These are phyloP conservation scores for Gracilinanus agilis DNA, from an alignment of 2,113 vertebrate species.

Conservation along the genomic window DNA sequence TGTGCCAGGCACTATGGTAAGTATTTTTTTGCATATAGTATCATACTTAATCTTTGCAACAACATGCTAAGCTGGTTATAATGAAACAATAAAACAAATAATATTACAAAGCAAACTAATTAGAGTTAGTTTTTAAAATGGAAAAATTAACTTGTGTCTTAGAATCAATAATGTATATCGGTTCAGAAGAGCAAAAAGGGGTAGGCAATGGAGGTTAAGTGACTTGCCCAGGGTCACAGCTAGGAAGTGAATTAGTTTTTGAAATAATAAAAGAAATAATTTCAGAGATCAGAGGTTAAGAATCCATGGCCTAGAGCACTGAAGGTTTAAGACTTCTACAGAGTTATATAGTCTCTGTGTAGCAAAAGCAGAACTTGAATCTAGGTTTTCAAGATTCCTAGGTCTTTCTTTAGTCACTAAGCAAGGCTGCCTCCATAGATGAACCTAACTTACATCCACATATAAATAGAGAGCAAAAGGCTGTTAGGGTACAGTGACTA, in stretches of 20 bases:
- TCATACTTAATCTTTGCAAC: neutral
- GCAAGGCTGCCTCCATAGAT: neutral
- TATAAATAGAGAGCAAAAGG: neutral
- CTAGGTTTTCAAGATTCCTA: neutral
- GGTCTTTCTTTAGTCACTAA: neutral
- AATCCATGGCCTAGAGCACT: neutral
- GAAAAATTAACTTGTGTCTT: no score
- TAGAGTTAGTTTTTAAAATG: neutral
- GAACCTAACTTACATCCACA: conserved; percentile 24
- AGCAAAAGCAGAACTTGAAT: neutral
- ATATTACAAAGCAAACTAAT: neutral
- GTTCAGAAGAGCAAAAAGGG: no score
- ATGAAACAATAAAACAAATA: neutral
- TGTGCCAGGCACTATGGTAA: neutral
- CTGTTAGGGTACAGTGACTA: neutral
- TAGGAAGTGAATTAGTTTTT: neutral
- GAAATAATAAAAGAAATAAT: neutral
- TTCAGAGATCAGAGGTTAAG: neutral
- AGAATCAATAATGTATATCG: no score
- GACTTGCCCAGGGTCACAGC: no score
- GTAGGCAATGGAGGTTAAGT: no score
- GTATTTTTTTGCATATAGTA: neutral
- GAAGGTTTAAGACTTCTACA: neutral
- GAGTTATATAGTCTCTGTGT: neutral
- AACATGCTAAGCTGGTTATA: no score